Percentiles rank a stretch among this genome's conserved stretches.
Conservation (phyloP, 2,113 vertebrate genomes). For the Eubucco bourcierii region DNA sequence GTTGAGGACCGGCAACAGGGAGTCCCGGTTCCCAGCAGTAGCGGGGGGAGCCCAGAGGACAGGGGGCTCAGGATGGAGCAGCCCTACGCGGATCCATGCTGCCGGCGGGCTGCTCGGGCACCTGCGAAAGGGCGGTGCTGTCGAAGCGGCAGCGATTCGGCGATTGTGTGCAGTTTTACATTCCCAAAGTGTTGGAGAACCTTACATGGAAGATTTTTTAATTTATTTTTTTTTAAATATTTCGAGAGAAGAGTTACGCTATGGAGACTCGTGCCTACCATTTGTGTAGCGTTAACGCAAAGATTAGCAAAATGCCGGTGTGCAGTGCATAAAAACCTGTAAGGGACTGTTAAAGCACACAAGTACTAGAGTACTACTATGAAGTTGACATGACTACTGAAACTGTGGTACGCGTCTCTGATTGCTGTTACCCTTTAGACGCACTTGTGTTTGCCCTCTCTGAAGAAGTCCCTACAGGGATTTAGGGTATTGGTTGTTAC, state of each 20-base stretch:
- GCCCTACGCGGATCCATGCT: no score
- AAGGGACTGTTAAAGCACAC: neutral
- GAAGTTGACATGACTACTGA: neutral
- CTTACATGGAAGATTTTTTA: rapidly evolving
- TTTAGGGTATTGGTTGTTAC: neutral
- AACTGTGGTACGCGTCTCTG: neutral
- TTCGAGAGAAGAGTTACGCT: neutral
- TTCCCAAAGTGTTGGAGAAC: neutral
- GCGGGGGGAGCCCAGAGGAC: neutral
- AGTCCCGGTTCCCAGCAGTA: neutral
- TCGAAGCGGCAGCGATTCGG: neutral
- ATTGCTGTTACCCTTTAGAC: neutral
- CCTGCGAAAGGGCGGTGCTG: rapidly evolving
- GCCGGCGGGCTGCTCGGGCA: rapidly evolving
- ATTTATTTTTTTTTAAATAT: neutral
- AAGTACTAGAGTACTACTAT: neutral
- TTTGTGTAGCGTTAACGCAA: neutral
- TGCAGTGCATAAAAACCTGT: neutral
- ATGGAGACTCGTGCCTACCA: neutral
- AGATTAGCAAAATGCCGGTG: neutral
- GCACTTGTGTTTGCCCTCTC: neutral
- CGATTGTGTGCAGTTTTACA: no score
- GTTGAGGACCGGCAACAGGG: neutral
- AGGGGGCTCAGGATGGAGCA: rapidly evolving
- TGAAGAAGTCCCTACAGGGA: no score